Percentiles rank a stretch among this genome's conserved stretches.
These are phyloP conservation scores for Hydrozoanthus tunicans DNA, from an alignment of 64 coral and sea anemone genomes.

Conservation along the genomic window DNA sequence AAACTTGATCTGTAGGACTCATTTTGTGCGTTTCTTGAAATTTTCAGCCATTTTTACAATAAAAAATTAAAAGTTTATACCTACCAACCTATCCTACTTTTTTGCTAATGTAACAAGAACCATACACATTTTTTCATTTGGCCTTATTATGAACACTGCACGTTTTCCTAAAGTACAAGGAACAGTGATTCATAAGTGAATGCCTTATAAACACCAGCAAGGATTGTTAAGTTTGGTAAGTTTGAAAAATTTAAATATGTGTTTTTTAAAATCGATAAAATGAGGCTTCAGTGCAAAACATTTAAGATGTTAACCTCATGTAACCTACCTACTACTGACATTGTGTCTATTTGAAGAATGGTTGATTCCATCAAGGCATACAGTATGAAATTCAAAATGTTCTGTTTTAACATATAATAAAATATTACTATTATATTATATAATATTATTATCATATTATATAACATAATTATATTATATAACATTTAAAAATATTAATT, in stretches of 20 bases:
- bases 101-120: neutral
- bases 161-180: conserved; percentile 7
- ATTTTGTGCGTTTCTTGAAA: neutral
- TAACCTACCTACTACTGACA: neutral
- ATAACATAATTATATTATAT: too few relatives aligned
- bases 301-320: neutral
- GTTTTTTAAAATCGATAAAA: neutral
- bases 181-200: conserved; percentile 8
- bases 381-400: conserved; percentile 6
- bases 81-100: conserved; percentile 1
- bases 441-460: too few relatives aligned
- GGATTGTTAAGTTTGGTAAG: neutral
- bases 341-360: conserved; percentile 23
- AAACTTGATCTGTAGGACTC: neutral
- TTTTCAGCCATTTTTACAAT: neutral
- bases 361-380: neutral
- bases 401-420: neutral
- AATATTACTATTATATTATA: neutral
- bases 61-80: neutral
- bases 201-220: conserved; percentile 5
- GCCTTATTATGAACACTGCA: neutral
- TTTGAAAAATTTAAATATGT: conserved; percentile 15
- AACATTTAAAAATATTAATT: neutral
- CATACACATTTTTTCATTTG: conserved; percentile 1
- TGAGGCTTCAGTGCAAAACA: conserved; percentile 3